Evolutionary conservation across 2,797 vertebrate species (phyloP).

Genomic region (Syngnathus rostellatus): DNA sequence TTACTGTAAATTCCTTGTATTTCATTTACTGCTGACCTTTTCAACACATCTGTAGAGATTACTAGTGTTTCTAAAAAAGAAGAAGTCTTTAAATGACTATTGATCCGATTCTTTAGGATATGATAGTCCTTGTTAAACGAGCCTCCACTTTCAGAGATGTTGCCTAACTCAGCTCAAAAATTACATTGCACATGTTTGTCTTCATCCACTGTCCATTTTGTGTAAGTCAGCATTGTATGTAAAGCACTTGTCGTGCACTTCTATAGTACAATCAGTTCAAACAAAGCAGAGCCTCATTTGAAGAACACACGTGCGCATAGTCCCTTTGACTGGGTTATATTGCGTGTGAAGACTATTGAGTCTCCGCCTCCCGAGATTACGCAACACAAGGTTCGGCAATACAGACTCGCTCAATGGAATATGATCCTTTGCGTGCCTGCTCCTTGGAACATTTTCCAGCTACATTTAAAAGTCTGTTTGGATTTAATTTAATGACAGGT

Average conservation of each 20-base stretch:
- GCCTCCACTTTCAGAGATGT: neutral
- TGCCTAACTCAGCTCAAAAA: neutral
- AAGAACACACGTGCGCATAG: conserved; percentile 2
- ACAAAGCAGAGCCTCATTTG: conserved; percentile 8
- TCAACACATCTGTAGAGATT: neutral
- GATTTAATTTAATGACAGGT: neutral
- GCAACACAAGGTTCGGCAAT: conserved; percentile 31
- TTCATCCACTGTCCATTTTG: neutral
- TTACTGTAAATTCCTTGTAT: neutral
- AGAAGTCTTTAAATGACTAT: neutral
- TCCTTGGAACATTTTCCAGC: conserved; percentile 19
- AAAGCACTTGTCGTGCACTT: neutral
- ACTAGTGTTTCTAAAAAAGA: neutral
- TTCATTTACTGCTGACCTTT: neutral
- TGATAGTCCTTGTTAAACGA: neutral
- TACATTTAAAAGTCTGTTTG: conserved; percentile 6
- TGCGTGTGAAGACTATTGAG: conserved; percentile 57
- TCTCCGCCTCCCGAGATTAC: conserved; percentile 42
- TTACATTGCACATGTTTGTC: neutral
- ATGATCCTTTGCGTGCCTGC: conserved; percentile 27
- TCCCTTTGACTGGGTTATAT: conserved; percentile 16
- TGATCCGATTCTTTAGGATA: neutral
- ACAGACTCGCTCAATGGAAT: conserved; percentile 29
- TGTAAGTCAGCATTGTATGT: neutral
- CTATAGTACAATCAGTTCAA: conserved; percentile 4